phyloP scores from a whole-genome alignment of 2,888 invertebrate genomes.

The Cecidostiba fungosa region DNA sequence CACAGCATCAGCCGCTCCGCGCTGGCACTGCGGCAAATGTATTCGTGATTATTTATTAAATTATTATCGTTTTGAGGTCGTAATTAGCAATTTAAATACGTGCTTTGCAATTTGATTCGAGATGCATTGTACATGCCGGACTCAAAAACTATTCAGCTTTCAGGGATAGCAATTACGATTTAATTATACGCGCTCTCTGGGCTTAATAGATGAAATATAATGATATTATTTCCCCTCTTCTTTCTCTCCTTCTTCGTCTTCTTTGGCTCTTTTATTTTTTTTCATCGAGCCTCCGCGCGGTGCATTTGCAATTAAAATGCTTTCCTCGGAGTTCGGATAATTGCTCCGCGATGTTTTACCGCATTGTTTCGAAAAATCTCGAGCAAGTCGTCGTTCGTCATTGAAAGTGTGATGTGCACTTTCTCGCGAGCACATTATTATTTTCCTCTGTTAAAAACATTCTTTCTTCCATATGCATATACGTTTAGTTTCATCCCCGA shows the following conservation, averaged over 20 bases:
- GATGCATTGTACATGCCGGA: slow-evolving; percentile 38
- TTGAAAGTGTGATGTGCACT: not conserved
- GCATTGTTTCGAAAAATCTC: not conserved
- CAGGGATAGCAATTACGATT: slow-evolving; percentile 38
- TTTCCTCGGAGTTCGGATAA: not conserved
- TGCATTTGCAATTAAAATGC: slow-evolving; percentile 50
- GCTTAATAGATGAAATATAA: slow-evolving; percentile 47
- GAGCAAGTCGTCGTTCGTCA: not conserved
- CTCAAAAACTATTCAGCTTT: slow-evolving; percentile 38
- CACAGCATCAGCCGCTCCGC: not conserved
- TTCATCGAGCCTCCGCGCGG: not conserved
- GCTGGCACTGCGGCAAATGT: not conserved
- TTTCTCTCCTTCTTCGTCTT: slow-evolving; percentile 1
- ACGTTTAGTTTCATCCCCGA: not conserved
- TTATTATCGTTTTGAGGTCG: slow-evolving; percentile 53
- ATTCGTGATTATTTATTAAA: slow-evolving; percentile 58
- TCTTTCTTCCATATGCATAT: not conserved
- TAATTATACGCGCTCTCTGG: slow-evolving; percentile 44
- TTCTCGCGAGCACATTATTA: not conserved
- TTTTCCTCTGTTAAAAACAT: not conserved
- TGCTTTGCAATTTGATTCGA: slow-evolving; percentile 50
- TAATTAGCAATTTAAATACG: slow-evolving; percentile 61
- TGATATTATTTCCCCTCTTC: slow-evolving; percentile 21
- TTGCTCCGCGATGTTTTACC: not conserved
- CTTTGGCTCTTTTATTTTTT: not conserved